Evolutionary conservation across 1,140 invertebrate genomes (phyloP).

Genomic region (Cherax quadricarinatus): DNA sequence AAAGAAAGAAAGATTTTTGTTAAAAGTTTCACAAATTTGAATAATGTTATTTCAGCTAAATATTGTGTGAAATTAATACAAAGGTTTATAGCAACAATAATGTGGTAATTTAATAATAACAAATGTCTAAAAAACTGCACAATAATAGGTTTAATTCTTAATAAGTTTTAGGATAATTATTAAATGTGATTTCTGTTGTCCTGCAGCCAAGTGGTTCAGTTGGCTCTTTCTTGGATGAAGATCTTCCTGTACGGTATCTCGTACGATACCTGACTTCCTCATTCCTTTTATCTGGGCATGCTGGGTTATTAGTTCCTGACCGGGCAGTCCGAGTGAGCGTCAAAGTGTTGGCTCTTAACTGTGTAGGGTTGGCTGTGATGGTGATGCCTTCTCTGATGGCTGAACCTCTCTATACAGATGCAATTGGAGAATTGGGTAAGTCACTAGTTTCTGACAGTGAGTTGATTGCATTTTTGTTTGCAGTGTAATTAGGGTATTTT

Average conservation of each 20-base stretch:
- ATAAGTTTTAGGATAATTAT: constrained; percentile 3
- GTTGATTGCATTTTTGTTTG: not conserved
- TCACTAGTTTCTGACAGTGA: not conserved
- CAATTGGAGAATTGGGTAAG: constrained; percentile 64
- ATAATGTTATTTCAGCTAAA: no score
- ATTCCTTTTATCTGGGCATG: constrained; percentile 85
- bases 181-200: not conserved
- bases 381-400: constrained; percentile 85
- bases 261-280: constrained; percentile 84
- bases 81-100: no score
- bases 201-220: constrained; percentile 77
- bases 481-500: not conserved
- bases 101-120: no score
- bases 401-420: constrained; percentile 78
- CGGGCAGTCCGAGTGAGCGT: constrained; percentile 87
- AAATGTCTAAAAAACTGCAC: no score
- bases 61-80: no score
- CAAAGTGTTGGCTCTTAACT: constrained; percentile 88
- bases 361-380: constrained; percentile 83
- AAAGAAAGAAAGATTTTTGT: no score
- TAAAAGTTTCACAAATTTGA: no score
- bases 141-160: not conserved
- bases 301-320: constrained; percentile 82
- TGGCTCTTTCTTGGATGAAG: constrained; percentile 82
- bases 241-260: constrained; percentile 85